Base-by-base conservation (phyloP, 2,797 vertebrate genomes). In the Syndactyla subalaris region DNA sequence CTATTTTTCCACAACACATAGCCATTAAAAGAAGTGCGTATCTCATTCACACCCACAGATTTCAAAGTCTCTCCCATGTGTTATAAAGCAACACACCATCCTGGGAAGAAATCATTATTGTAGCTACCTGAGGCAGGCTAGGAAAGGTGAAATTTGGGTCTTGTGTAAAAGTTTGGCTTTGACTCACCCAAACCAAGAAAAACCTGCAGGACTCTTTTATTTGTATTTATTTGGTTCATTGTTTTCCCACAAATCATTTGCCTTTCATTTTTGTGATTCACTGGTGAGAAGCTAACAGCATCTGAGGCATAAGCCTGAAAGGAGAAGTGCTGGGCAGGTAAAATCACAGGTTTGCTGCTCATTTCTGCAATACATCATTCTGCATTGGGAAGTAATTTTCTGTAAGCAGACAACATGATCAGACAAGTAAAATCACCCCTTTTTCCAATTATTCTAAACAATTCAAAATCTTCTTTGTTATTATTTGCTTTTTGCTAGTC, bases 311-410 rank as follows among this genome's bases (percentile, higher is more conserved):
- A 32, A n/a, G 8, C 10, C 45, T 84, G 45, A 74, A 38, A 87
- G 49, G 7, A 65, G 14, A 39, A 0, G 0, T 20, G 17, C 29
- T 55, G 32, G 27, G 13, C 11, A 6, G 15, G 18, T 45, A n/a
- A 66, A 76, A 45, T 45, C 54, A 9, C 1, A 43, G 32, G 4
- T 41, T 52, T 7, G 1, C 30, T 62, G 18, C 12, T 61, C 30
- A 7, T 74, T 55, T 74, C 34, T 70, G 59, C 46, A 51, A n/a
- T 17, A 20, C 10, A 30, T 26, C 54, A 17, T 78, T 68, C 32
- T 46, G 46, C 8, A 72, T n/a, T 52, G 27, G 54, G 48, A 72
- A 61, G 24, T 0, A 71, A n/a, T 4, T 61, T 19, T 65, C 34
- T 59, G 17, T 23, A 58, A 81, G 54, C 45, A 63, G 18, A 34